Conservation (phyloP, 1,140 invertebrate species). For the Melanaphis sacchari region DNA sequence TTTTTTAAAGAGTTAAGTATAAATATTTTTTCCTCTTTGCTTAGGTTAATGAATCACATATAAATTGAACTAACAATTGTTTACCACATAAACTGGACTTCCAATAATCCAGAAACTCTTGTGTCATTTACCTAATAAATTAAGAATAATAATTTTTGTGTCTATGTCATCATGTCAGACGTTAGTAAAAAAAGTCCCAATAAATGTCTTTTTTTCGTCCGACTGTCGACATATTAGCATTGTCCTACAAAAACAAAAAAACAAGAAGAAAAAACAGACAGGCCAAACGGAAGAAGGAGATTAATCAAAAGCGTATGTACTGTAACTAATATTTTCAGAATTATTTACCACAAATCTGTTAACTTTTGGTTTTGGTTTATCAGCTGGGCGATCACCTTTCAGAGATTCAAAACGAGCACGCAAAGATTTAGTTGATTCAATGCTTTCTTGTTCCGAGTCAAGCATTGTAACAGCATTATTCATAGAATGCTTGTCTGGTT, state of each 20-base stretch:
- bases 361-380: slow-evolving; percentile 73
- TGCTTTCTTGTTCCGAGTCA: slow-evolving; percentile 68
- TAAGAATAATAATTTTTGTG: slow-evolving; percentile 50
- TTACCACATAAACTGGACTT: slow-evolving; percentile 30
- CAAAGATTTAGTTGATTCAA: slow-evolving; percentile 75
- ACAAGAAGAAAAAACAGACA: slow-evolving; percentile 51
- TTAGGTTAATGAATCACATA: slow-evolving; percentile 46
- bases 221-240: slow-evolving; percentile 54
- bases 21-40: not conserved
- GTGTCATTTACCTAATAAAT: slow-evolving; percentile 54
- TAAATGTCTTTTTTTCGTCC: slow-evolving; percentile 58
- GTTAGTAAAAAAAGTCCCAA: slow-evolving; percentile 57
- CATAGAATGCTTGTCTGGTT: slow-evolving; percentile 65
- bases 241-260: slow-evolving; percentile 55
- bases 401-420: slow-evolving; percentile 80
- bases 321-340: not conserved
- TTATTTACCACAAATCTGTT: slow-evolving; percentile 86
- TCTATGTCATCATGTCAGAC: slow-evolving; percentile 51
- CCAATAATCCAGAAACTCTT: not conserved
- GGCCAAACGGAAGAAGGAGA: slow-evolving; percentile 48
- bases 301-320: slow-evolving; percentile 52
- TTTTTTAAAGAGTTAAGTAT: not conserved
- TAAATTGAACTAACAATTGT: slow-evolving; percentile 40
- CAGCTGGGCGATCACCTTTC: slow-evolving; percentile 66
- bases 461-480: slow-evolving; percentile 62